Evolutionary conservation across 2,888 invertebrate species (phyloP), one percentile per base, ranked within the genome.

Genomic region (Dinocampus coccinellae): DNA sequence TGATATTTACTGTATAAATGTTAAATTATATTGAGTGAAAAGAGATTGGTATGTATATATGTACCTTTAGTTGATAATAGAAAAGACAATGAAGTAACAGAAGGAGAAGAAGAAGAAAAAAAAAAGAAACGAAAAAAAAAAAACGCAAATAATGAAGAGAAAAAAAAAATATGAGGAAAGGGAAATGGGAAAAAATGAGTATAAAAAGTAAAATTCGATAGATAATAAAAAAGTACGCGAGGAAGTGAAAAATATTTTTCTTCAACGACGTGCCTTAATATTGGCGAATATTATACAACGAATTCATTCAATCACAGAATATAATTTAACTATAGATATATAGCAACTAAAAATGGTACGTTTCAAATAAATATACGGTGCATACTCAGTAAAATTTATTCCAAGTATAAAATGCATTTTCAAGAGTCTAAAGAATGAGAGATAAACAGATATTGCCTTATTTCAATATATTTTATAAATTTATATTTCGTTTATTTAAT

Each of bases 331-430:
- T 39, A 39, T n/a, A 39, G 13, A 39, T 39, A 47, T 47, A 47
- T 47, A 47, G 6, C 36, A 66, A 67, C 66, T 66, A 66, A 55
- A 61, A 61, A 57, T 11, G 39, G 62, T 67, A 55, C 66, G 71
- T 67, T 71, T 33, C 24, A 66, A 71, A 71, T 71, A 71, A 71
- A 71, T 71, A 47, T 71, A 62, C 66, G 62, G 55, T 53, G 66
- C 66, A 67, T 62, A 71, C 66, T 71, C 71, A 39, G 71, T 55
- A 39, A 67, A 71, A 71, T 66, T 71, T 71, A 71, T 71, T 66
- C 61, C 33, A 58, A 55, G 55, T 66, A 66, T 60, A 22, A 71
- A n/a, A 55, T 34, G 61, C 33, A 34, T 24, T 52, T 69, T 52
- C 20, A 36, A 53, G 52, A 70, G 60, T 66, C 53, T 47, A 33